A percentile compares a stretch with the other conserved stretches of the same genome.
Evolutionary conservation across 2,888 invertebrate species (phyloP).

Genomic region (Microplitis manilae): DNA sequence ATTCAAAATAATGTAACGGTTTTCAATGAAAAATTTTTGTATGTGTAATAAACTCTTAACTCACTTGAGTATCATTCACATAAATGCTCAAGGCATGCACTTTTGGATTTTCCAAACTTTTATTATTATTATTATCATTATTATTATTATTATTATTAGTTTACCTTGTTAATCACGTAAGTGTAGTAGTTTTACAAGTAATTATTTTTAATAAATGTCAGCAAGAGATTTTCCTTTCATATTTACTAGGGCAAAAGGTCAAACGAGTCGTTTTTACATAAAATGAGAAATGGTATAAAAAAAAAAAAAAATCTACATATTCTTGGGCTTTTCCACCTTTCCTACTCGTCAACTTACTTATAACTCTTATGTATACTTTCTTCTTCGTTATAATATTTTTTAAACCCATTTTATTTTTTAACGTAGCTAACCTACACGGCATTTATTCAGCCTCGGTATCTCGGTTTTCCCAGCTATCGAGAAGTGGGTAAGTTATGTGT

Average conservation of each 20-base stretch:
- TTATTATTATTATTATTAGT: no score
- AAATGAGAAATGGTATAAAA: conserved; percentile 30
- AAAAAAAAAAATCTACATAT: conserved; percentile 28
- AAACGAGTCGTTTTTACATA: neutral
- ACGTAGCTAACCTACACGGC: neutral
- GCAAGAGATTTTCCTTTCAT: neutral
- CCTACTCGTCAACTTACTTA: conserved; percentile 22
- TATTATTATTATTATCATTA: no score
- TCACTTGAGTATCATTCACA: no score
- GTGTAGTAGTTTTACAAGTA: conserved; percentile 15
- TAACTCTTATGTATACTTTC: neutral
- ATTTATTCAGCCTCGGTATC: neutral
- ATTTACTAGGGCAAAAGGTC: conserved; percentile 30
- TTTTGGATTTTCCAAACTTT: no score
- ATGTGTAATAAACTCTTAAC: no score
- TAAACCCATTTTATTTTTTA: neutral
- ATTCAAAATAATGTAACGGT: no score
- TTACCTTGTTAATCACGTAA: neutral
- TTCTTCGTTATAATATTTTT: neutral
- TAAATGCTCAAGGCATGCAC: no score
- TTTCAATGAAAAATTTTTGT: no score
- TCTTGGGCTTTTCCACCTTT: conserved; percentile 15
- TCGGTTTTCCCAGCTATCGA: neutral
- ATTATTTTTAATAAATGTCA: neutral
- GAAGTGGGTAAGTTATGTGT: neutral